Conservation (phyloP, 2,888 invertebrate species). For the Drosophila meridiana region DNA sequence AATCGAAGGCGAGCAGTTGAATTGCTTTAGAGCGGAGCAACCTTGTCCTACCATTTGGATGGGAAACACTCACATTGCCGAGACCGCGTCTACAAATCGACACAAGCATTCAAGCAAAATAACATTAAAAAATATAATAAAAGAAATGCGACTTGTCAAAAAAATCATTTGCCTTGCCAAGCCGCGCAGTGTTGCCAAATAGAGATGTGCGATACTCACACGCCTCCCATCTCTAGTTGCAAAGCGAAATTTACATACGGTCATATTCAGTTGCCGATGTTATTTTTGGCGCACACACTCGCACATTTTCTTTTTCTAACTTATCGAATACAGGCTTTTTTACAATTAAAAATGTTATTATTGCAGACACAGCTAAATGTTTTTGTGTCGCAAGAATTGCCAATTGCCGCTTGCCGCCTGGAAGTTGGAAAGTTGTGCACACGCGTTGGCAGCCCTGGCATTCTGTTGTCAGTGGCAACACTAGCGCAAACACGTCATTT, state of each 20-base stretch:
- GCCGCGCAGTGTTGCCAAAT: slow-evolving; percentile 56
- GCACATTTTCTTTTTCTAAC: not conserved
- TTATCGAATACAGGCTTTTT: slow-evolving; percentile 1
- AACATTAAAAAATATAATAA: slow-evolving; percentile 17
- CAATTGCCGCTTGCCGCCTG: slow-evolving; percentile 33
- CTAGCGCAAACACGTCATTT: slow-evolving; percentile 78
- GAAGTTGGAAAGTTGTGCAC: slow-evolving; percentile 23
- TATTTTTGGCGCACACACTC: slow-evolving; percentile 48
- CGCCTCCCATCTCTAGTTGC: slow-evolving; percentile 44
- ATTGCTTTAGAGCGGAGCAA: slow-evolving; percentile 35
- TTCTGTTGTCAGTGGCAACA: slow-evolving; percentile 79
- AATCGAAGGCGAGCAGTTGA: slow-evolving; percentile 40
- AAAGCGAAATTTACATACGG: slow-evolving; percentile 26
- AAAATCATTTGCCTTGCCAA: slow-evolving; percentile 50
- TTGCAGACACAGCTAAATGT: not conserved
- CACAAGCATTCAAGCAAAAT: slow-evolving; percentile 11
- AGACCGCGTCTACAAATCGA: slow-evolving; percentile 28
- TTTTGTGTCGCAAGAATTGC: slow-evolving; percentile 8
- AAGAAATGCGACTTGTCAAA: slow-evolving; percentile 48
- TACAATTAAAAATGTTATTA: not conserved
- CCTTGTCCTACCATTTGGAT: slow-evolving; percentile 35
- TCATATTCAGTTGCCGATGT: slow-evolving; percentile 51
- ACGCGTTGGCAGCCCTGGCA: slow-evolving; percentile 63
- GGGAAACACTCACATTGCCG: slow-evolving; percentile 26
- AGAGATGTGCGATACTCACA: slow-evolving; percentile 55